Base-by-base conservation (phyloP, 2,888 invertebrate genomes). In the Rhorus exstirpatorius region DNA sequence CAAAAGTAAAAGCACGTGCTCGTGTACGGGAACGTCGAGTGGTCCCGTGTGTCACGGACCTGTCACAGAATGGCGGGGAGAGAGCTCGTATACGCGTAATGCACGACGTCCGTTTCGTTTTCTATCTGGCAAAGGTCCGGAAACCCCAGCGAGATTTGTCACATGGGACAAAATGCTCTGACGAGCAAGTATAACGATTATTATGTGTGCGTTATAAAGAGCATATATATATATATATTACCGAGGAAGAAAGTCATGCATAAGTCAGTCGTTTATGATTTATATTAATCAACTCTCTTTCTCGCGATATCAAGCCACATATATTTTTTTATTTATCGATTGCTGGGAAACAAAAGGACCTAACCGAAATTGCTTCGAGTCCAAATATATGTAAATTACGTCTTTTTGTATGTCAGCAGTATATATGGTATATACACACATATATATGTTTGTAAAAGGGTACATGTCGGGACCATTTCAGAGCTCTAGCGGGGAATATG, bases 241-340 rank as follows among this genome's bases (percentile, higher is more conserved):
- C 12, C 8, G 21, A 38, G 49, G 55, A 63, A 55, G 55, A 71
- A 78, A 63, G 10, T 60, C 72, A 41, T 31, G 14, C n/a, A 8
- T 77, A 68, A 77, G 68, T 60, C 67, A 79, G 74, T 44, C 51
- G 60, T 51, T 79, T 74, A 14, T 74, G 74, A 79, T 79, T 74
- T 61, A 74, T 68, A 31, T 74, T 53, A 74, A 83, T 75, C 71
- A 60, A 44, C 31, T 53, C 53, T 61, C 12, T 53, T 49, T 26
- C 58, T 35, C 65, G 35, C 46, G 60, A 49, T 58, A 35, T n/a
- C 31, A 26, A 31, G 58, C 31, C 58, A 35, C 31, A 58, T 58
- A 6, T 1, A n/a, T 17, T 14, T 49, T 12, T n/a, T n/a, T n/a
- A n/a, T n/a, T n/a, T n/a, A n/a, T n/a, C n/a, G n/a, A n/a, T n/a